Conservation (phyloP, 2,888 invertebrate genomes). For the Andrena praecox region DNA sequence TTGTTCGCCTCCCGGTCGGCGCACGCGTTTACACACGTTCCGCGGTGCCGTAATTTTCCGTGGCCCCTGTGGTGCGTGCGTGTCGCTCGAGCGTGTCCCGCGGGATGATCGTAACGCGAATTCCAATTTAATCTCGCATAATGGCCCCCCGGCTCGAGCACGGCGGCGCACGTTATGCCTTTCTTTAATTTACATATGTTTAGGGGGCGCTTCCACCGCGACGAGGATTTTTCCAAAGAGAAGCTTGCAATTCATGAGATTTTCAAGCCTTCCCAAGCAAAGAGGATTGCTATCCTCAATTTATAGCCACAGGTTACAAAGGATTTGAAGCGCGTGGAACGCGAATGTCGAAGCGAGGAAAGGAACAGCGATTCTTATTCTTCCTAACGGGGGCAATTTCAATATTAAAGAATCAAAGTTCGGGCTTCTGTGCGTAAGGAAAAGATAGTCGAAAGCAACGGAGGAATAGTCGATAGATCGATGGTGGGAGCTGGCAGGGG, state of each 20-base stretch:
- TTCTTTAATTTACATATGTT: constrained; percentile 9
- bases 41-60: constrained; percentile 39
- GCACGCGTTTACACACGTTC: neutral
- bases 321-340: too few relatives aligned
- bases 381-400: neutral
- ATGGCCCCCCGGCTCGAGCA: constrained; percentile 10
- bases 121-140: constrained; percentile 52
- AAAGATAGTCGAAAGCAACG: neutral
- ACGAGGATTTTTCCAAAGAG: neutral
- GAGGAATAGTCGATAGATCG: neutral
- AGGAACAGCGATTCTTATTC: neutral
- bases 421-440: neutral
- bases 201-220: neutral
- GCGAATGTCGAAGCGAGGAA: neutral
- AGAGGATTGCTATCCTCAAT: neutral
- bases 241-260: neutral
- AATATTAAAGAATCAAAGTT: neutral
- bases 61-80: constrained; percentile 23
- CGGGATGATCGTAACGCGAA: constrained; percentile 39
- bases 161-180: neutral
- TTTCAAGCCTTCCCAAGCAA: neutral
- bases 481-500: neutral
- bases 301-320: neutral
- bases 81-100: constrained; percentile 7
- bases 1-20: neutral